Conservation (phyloP, 2,113 vertebrate species). For the Macrotus californicus region DNA sequence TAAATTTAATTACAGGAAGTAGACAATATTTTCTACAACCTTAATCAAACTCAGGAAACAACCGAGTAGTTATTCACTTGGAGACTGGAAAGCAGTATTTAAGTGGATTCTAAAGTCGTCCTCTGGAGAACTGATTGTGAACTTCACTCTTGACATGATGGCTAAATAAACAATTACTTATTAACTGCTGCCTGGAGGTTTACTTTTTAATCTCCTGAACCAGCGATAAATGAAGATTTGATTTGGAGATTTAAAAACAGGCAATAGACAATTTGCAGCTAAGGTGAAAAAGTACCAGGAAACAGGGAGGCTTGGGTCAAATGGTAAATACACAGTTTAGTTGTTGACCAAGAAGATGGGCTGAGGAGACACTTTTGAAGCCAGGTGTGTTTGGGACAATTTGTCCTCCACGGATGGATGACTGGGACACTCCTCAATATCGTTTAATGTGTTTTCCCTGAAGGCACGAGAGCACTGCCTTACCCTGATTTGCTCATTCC, state of each 20-base stretch:
- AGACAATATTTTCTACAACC: conserved; percentile 46
- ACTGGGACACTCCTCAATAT: neutral
- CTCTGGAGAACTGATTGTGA: conserved; percentile 66
- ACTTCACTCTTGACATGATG: conserved; percentile 56
- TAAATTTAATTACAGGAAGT: conserved; percentile 48
- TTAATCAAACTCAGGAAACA: conserved; percentile 58
- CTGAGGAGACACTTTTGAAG: conserved; percentile 40
- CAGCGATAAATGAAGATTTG: conserved; percentile 62
- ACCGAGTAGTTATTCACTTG: conserved; percentile 16
- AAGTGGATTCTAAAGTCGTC: conserved; percentile 48
- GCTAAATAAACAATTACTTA: conserved; percentile 72
- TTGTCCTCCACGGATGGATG: neutral
- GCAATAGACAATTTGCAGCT: conserved; percentile 49
- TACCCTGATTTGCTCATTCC: neutral
- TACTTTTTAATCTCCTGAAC: conserved; percentile 69
- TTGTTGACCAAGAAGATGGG: conserved; percentile 43
- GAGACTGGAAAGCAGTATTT: conserved; percentile 39
- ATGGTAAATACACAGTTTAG: conserved; percentile 64
- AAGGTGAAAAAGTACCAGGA: conserved; percentile 42
- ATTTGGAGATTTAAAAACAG: conserved; percentile 68
- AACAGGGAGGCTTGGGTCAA: conserved; percentile 51
- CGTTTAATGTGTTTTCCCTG: conserved; percentile 29
- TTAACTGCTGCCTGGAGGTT: conserved; percentile 67
- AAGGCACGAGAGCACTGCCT: neutral
- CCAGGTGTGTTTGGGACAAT: neutral